Conservation (phyloP, 2,797 vertebrate species). For the Tarsius wallacei region DNA sequence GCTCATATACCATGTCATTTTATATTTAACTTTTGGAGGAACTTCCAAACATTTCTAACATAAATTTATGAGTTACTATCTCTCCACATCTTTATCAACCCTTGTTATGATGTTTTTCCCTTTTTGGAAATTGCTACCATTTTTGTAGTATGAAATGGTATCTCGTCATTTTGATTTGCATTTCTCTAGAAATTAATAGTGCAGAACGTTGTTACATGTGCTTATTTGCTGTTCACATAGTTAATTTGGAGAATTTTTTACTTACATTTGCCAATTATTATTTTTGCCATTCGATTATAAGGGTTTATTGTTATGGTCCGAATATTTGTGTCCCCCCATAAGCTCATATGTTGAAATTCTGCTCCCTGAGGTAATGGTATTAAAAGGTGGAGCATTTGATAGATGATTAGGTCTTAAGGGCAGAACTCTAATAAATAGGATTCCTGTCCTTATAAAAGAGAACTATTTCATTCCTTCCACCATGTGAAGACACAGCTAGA, state of each 20-base stretch:
- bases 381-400: rapidly evolving
- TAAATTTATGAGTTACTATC: not conserved
- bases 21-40: not conserved
- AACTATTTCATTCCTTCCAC: not conserved
- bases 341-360: not conserved
- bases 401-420: not conserved
- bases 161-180: not conserved
- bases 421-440: not conserved
- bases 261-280: not conserved
- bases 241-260: not conserved
- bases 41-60: not conserved
- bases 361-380: not conserved
- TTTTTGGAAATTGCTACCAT: not conserved
- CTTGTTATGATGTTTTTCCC: not conserved
- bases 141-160: not conserved
- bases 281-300: not conserved
- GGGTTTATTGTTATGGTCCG: not conserved
- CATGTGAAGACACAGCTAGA: not conserved
- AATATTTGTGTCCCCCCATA: not conserved
- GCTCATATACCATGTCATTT: not conserved
- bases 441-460: not conserved
- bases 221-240: not conserved
- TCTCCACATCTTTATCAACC: not conserved
- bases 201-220: not conserved
- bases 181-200: not conserved